Conservation (phyloP, 2,113 vertebrate species). For the Dipodomys stephensi region DNA sequence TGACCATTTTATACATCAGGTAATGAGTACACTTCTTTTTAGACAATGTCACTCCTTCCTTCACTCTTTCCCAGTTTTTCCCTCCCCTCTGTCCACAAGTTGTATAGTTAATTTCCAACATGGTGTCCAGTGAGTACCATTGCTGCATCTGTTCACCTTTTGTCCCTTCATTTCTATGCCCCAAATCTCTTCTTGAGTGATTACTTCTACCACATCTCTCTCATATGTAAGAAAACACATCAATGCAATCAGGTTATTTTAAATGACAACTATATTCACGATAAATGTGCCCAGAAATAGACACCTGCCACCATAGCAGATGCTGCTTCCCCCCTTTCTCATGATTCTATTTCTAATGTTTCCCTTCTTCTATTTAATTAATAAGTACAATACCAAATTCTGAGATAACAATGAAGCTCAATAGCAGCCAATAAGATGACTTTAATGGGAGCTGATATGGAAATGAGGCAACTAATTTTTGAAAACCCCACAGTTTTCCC, state of each 20-base stretch:
- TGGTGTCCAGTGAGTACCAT: no score
- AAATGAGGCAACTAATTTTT: constrained; percentile 55
- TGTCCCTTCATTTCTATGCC: no score
- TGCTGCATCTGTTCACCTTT: no score
- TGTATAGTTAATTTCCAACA: no score
- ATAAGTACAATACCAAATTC: background rate
- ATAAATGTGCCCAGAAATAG: constrained; percentile 28
- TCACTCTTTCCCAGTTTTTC: no score
- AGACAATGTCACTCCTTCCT: no score
- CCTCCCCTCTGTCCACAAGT: no score
- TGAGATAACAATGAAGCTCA: constrained; percentile 39
- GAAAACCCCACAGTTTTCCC: background rate
- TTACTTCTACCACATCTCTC: constrained; percentile 11
- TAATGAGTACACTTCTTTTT: no score
- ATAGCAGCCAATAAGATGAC: constrained; percentile 35
- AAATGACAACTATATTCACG: background rate
- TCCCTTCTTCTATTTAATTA: constrained; percentile 13
- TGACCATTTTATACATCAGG: no score
- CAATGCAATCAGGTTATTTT: background rate
- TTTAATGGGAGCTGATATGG: constrained; percentile 29
- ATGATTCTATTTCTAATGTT: background rate
- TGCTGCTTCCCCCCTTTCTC: background rate
- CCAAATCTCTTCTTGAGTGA: background rate
- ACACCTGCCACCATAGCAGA: background rate
- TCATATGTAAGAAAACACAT: background rate